These are phyloP conservation scores for Julus scanicus DNA, from an alignment of 2,888 invertebrate genomes.

Conservation along the genomic window DNA sequence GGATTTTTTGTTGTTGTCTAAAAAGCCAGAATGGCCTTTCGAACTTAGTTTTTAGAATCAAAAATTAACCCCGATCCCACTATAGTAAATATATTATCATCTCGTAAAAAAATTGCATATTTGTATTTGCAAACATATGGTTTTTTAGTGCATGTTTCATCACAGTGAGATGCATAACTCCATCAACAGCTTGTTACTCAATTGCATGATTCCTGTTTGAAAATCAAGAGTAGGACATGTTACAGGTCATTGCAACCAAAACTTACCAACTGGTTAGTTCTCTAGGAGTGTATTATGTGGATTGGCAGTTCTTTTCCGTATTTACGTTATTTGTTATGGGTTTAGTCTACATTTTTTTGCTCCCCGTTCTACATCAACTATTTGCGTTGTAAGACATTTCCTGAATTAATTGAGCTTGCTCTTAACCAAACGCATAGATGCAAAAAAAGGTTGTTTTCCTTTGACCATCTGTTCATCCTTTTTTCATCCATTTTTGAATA, in stretches of 20 bases:
- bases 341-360: not conserved
- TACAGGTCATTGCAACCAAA: not conserved
- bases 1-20: too few species aligned
- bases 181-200: conserved; percentile 15
- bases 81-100: not conserved
- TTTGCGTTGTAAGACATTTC: not conserved
- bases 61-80: not conserved
- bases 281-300: not conserved
- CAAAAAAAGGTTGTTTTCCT: not conserved
- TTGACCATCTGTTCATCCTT: not conserved
- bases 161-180: not conserved
- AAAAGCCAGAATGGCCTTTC: too few species aligned
- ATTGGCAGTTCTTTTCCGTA: not conserved
- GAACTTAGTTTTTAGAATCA: too few species aligned
- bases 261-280: not conserved
- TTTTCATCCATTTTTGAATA: not conserved
- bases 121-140: not conserved
- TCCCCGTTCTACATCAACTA: not conserved
- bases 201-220: not conserved
- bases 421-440: not conserved
- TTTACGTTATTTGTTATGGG: not conserved
- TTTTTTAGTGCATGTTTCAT: not conserved
- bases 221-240: conserved; percentile 12
- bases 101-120: not conserved
- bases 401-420: not conserved